Evolutionary conservation across 2,113 vertebrate genomes (phyloP).

Genomic region (Alosa alosa): DNA sequence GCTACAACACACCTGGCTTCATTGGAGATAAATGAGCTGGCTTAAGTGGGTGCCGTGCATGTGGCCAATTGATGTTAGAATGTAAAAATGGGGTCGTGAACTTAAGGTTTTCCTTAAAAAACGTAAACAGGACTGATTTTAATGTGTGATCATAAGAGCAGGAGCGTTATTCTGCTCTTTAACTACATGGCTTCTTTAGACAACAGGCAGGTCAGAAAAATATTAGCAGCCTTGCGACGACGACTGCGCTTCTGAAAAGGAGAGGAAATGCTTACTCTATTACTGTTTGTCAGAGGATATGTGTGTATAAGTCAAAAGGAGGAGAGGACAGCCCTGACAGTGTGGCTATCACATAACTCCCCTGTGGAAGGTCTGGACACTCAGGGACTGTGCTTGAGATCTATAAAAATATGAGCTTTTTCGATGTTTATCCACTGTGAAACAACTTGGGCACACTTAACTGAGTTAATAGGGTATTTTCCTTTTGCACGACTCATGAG

Average conservation of each 20-base stretch:
- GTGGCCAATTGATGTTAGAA: background rate
- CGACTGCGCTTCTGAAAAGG: background rate
- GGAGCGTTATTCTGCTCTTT: constrained; percentile 31
- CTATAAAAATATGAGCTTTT: constrained; percentile 57
- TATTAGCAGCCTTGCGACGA: background rate
- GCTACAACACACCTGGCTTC: too few relatives aligned
- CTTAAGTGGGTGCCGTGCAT: too few relatives aligned
- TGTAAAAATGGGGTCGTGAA: constrained; percentile 24
- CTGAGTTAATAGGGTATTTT: constrained; percentile 61
- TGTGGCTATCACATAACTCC: background rate
- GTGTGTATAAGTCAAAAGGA: background rate
- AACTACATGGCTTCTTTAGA: constrained; percentile 24
- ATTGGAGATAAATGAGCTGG: too few relatives aligned
- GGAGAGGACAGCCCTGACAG: constrained; percentile 1
- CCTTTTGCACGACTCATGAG: constrained; percentile 58
- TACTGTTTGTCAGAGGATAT: background rate
- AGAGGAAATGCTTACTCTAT: background rate
- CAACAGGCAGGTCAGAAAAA: constrained; percentile 25
- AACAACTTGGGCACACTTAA: constrained; percentile 57
- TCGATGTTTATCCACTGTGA: constrained; percentile 61
- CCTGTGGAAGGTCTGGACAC: background rate
- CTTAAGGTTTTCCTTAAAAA: constrained; percentile 40
- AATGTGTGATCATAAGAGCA: background rate
- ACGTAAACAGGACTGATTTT: constrained; percentile 49
- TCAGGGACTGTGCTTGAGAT: constrained; percentile 22